Base-by-base conservation (phyloP, 1,140 invertebrate species). In the Zelostemma sp. region DNA sequence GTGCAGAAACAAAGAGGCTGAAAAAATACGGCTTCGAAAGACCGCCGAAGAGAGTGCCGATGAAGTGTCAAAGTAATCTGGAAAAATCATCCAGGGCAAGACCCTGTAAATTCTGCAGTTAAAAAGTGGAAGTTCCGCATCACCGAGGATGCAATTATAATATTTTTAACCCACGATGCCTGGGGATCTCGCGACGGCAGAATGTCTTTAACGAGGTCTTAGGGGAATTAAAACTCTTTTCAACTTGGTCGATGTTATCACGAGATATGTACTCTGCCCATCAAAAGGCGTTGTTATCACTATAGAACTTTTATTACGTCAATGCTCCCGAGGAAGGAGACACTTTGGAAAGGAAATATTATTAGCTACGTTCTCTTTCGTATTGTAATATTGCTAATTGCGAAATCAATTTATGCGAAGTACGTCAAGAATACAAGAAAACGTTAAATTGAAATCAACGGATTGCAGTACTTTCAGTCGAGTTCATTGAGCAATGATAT, bases 131-230 rank as follows among this genome's bases (percentile, higher is more conserved):
- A 28, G 28, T 49, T 49, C 45, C 11, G 19, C 47, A 14, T 33
- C 47, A 49, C 21, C n/a, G 47, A 6, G 28, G 47, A 49, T 31
- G 47, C 28, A 49, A 49, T 49, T 49, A 49, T 49, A 49, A 49
- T 49, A 49, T 49, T 49, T 49, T 49, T 33, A 49, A 49, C 45
- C 18, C 14, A 19, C 17, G 18, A 2, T 18, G 11, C 21, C n/a
- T 2, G 19, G 28, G 47, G 47, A 49, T 12, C 47, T 6, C 12
- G 18, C 45, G 17, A 21, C 19, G 12, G 16, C 47, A 38, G 19
- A 18, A 38, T 35, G 31, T 31, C 48, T 51, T 51, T 51, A 49
- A 49, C 25, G 47, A 49, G 21, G 47, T 49, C 47, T 28, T 1
- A 14, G 15, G 47, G 21, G 47, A 49, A 49, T 49, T 49, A 33